Evolutionary conservation across 2,797 vertebrate species (phyloP), one percentile per base, ranked within the genome.

Genomic region (Xenopus petersii): DNA sequence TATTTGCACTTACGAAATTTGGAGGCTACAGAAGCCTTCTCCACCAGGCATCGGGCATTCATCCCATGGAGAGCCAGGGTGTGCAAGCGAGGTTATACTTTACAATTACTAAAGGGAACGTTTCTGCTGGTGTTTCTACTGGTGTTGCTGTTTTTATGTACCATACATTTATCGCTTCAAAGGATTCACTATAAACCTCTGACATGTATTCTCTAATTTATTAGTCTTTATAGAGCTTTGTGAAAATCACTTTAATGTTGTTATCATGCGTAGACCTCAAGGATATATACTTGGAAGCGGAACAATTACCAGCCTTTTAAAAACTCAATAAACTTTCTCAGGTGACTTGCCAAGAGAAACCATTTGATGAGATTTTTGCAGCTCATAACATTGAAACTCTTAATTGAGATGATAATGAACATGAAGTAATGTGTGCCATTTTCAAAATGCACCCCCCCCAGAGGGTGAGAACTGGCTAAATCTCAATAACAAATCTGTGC

Each of bases 291-390:
- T 77, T 77, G 59, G 64, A 77, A 68, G 33, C 48, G 72, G 67
- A 77, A 77, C 75, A 77, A 77, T 72, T 71, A 64, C 70, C 64
- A 73, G 71, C 59, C 72, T 73, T 77, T 73, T 66, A 59, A 63
- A 73, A 73, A 77, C 75, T 77, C 75, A 60, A 77, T 62, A 77
- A 77, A 77, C 70, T 77, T 73, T 68, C 70, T 77, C 75, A 77
- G 75, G 75, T 77, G 75, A 73, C 75, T 77, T 77, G 70, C 70
- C 75, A 77, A 77, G 70, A 72, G 64, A 77, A 77, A 73, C 70
- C 58, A 73, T 72, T 77, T 73, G 64, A 77, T 77, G 70, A 73
- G 70, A 77, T 77, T 68, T 42, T 77, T 67, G 26, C 47, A 36
- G 58, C 70, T 72, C 30, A 67, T 55, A 77, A 77, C 70, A 77